Conservation (phyloP, 92 coral and sea anemone genomes). For the Phymanthus crucifer region DNA sequence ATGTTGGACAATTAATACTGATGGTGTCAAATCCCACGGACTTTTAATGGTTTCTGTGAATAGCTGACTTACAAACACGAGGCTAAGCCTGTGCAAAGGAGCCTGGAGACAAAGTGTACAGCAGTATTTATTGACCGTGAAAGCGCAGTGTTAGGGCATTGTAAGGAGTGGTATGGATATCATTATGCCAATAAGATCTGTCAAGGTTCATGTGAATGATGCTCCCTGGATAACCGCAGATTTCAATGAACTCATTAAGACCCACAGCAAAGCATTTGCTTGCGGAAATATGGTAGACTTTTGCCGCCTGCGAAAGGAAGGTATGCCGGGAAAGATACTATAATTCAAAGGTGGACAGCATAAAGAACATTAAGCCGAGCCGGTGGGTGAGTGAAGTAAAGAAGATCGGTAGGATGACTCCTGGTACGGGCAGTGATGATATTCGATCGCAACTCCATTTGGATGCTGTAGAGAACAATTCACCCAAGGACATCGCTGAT, state of each 20-base stretch:
- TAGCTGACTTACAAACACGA: too few relatives aligned
- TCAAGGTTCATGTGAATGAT: slow-evolving; percentile 38
- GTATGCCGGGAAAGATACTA: slow-evolving; percentile 37
- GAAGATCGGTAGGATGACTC: slow-evolving; percentile 56
- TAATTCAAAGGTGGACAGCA: slow-evolving; percentile 46
- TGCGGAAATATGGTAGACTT: slow-evolving; percentile 22
- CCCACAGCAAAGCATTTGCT: slow-evolving; percentile 1
- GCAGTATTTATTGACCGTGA: too few relatives aligned
- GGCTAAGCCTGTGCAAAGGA: too few relatives aligned
- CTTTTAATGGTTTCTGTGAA: too few relatives aligned
- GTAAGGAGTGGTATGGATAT: slow-evolving; percentile 45
- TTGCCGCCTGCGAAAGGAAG: slow-evolving; percentile 38
- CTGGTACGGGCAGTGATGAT: slow-evolving; percentile 40
- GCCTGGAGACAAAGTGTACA: too few relatives aligned
- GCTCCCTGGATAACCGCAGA: slow-evolving; percentile 43
- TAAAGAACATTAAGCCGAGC: slow-evolving; percentile 51
- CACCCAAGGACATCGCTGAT: too few relatives aligned
- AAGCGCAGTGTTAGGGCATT: too few relatives aligned
- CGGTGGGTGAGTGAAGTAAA: slow-evolving; percentile 64
- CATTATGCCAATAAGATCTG: slow-evolving; percentile 32
- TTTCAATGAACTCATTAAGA: slow-evolving; percentile 29
- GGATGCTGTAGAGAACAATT: slow-evolving; percentile 18
- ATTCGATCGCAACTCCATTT: slow-evolving; percentile 46
- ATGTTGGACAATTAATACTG: too few relatives aligned
- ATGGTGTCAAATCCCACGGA: too few relatives aligned